phyloP scores from a whole-genome alignment of 2,888 invertebrate genomes.

The Brenthis hecate region DNA sequence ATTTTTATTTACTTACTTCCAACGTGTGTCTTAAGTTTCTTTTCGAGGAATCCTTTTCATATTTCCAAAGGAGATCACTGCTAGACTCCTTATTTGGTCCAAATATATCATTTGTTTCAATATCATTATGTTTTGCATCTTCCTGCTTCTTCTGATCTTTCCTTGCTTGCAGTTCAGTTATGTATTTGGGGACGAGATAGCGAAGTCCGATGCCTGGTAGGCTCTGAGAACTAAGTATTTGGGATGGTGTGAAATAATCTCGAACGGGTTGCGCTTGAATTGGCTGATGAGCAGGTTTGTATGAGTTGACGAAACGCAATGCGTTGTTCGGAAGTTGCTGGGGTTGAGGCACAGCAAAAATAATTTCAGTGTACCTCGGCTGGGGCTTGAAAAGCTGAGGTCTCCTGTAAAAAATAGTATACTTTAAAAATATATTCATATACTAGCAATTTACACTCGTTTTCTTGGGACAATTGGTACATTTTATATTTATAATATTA shows the following conservation, averaged over 20 bases:
- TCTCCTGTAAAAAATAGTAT: conserved; percentile 53
- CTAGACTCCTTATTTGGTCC: conserved; percentile 51
- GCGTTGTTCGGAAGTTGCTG: conserved; percentile 61
- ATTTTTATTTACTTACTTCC: conserved; percentile 55
- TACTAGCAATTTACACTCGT: neutral
- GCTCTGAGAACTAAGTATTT: conserved; percentile 66
- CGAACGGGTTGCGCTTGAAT: conserved; percentile 48
- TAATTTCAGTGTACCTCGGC: conserved; percentile 68
- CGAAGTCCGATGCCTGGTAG: conserved; percentile 70
- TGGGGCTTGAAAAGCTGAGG: conserved; percentile 70
- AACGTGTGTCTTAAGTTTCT: conserved; percentile 57
- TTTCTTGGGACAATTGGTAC: too few species aligned
- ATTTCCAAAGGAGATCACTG: conserved; percentile 67
- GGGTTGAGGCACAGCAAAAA: conserved; percentile 53
- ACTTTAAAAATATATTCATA: neutral
- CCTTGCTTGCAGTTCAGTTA: conserved; percentile 49
- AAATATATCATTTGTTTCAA: conserved; percentile 61
- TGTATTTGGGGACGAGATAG: conserved; percentile 66
- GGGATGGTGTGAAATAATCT: conserved; percentile 60
- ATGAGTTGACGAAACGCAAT: conserved; percentile 71
- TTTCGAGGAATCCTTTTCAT: conserved; percentile 66
- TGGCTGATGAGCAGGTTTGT: conserved; percentile 57
- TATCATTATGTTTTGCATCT: conserved; percentile 63
- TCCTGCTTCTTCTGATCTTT: conserved; percentile 56
- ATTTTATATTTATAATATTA: too few species aligned